These are phyloP conservation scores for Carassius carassius DNA, from an alignment of 2,113 vertebrate genomes.

Conservation along the genomic window DNA sequence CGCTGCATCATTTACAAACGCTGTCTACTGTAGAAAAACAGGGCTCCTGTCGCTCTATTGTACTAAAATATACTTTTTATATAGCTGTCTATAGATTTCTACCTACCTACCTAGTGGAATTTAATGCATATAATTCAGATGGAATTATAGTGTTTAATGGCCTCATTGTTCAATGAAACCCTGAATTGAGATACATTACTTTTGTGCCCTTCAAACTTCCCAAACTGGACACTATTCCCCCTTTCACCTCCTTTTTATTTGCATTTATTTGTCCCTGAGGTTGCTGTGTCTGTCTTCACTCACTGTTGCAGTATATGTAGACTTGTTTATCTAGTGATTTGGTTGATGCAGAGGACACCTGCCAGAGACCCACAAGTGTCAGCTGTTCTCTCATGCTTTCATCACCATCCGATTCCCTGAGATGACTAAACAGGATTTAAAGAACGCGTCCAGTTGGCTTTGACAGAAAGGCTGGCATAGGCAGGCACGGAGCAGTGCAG, in stretches of 20 bases:
- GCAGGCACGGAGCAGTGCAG: not conserved
- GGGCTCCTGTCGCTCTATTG: constrained; percentile 55
- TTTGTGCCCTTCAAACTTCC: not conserved
- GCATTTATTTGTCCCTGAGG: not conserved
- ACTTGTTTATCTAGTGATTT: constrained; percentile 3
- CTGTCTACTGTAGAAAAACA: constrained; percentile 35
- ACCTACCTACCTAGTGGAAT: not conserved
- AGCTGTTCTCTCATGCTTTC: constrained; percentile 31
- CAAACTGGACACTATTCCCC: not conserved
- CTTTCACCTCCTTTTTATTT: no score
- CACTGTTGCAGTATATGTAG: not conserved
- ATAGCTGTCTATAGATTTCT: constrained; percentile 20
- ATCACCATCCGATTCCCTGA: constrained; percentile 40
- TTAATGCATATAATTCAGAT: not conserved
- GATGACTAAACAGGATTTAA: constrained; percentile 26
- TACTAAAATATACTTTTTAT: constrained; percentile 50
- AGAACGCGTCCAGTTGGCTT: not conserved
- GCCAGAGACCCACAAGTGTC: constrained; percentile 23
- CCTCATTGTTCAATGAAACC: not conserved
- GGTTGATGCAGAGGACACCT: constrained; percentile 26
- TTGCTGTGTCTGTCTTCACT: not conserved
- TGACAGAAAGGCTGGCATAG: not conserved
- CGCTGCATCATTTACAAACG: constrained; percentile 50
- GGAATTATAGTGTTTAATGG: no score
- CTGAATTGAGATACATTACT: not conserved